A percentile compares a stretch with the other conserved stretches of the same genome.
Conservation (phyloP, 2,797 vertebrate species). For the Amblyraja radiata region DNA sequence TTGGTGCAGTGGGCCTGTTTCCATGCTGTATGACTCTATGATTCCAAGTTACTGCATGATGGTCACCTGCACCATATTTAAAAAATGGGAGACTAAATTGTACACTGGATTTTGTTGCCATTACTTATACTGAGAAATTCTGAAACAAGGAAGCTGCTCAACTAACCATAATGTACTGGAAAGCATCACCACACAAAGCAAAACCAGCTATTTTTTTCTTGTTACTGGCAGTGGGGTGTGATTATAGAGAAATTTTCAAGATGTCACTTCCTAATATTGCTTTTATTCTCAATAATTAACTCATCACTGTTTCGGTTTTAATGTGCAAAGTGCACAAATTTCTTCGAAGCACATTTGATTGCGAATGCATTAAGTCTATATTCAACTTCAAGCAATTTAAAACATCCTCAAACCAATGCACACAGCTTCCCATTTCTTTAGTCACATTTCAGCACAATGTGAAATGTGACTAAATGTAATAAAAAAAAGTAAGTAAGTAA, state of each 20-base stretch:
- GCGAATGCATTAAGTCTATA: neutral
- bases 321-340: constrained; percentile 6
- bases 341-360: constrained; percentile 10
- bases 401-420: neutral
- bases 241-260: constrained; percentile 27
- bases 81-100: neutral
- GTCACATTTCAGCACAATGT: neutral
- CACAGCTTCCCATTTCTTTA: neutral
- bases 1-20: too few species aligned
- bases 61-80: neutral
- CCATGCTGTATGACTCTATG: too few species aligned
- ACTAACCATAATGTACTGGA: constrained; percentile 35
- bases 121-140: constrained; percentile 36
- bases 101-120: neutral
- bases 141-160: constrained; percentile 25
- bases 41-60: too few species aligned
- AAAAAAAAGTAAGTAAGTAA: too few species aligned
- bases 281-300: constrained; percentile 25
- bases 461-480: too few species aligned
- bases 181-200: constrained; percentile 20
- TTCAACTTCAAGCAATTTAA: neutral
- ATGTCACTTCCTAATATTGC: constrained; percentile 24
- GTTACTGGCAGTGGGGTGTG: constrained; percentile 32
- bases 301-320: constrained; percentile 27
- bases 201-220: constrained; percentile 21